Percentiles rank a stretch among this genome's conserved stretches.
phyloP scores from a whole-genome alignment of 2,113 vertebrate species.

The Acanthisitta chloris region DNA sequence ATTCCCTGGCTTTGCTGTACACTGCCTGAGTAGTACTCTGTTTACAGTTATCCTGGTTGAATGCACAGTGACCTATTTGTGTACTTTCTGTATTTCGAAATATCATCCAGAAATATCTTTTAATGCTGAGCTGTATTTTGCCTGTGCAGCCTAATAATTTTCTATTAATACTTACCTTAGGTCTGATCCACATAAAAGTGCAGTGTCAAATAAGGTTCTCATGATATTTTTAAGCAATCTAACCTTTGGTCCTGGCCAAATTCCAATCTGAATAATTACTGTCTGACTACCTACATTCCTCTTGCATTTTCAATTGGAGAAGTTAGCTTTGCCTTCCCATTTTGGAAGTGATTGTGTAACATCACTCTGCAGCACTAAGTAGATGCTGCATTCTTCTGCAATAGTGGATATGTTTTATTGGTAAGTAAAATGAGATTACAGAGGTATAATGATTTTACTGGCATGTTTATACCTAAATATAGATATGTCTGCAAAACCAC shows the following conservation, averaged over 20 bases:
- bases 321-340: constrained; percentile 20
- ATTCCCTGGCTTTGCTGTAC: not conserved
- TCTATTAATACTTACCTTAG: constrained; percentile 55
- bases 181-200: constrained; percentile 38
- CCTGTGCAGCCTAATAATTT: constrained; percentile 28
- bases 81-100: constrained; percentile 17
- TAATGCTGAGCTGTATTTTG: constrained; percentile 44
- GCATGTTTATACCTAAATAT: constrained; percentile 46
- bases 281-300: constrained; percentile 45
- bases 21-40: not conserved
- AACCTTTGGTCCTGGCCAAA: constrained; percentile 58
- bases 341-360: constrained; percentile 40
- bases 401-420: not conserved
- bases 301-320: constrained; percentile 39
- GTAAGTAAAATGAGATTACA: constrained; percentile 15
- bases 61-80: constrained; percentile 42
- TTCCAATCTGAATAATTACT: constrained; percentile 58
- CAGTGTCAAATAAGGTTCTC: constrained; percentile 52
- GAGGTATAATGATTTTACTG: constrained; percentile 19
- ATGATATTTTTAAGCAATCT: constrained; percentile 54
- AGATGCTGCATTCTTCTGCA: not conserved
- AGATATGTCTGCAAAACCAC: constrained; percentile 6
- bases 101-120: not conserved
- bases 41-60: constrained; percentile 13
- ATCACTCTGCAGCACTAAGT: constrained; percentile 13